phyloP scores from a whole-genome alignment of 2,888 invertebrate genomes.

The Lasioglossum calceatum region DNA sequence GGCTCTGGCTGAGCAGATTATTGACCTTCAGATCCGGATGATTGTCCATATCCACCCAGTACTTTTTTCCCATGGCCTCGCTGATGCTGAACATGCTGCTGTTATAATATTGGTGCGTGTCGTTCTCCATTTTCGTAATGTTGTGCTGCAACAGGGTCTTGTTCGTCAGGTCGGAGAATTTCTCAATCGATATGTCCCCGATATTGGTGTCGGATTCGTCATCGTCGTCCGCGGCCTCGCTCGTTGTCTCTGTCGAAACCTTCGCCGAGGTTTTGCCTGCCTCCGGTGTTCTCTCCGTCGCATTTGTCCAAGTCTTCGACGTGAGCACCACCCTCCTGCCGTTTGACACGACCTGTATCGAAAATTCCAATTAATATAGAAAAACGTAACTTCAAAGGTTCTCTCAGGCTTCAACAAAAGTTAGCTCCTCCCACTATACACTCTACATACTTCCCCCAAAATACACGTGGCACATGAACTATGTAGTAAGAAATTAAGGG shows the following conservation, averaged over 20 bases:
- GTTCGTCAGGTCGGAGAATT: conserved; percentile 82
- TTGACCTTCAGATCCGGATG: conserved; percentile 87
- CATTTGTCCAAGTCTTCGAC: conserved; percentile 70
- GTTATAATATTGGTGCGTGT: conserved; percentile 92
- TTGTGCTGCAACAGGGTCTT: conserved; percentile 84
- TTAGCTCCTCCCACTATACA: too few species aligned
- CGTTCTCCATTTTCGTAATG: conserved; percentile 86
- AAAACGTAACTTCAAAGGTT: too few species aligned
- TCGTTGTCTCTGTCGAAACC: conserved; percentile 25
- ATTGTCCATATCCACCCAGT: conserved; percentile 90
- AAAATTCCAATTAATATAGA: neutral
- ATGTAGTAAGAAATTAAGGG: too few species aligned
- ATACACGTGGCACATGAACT: too few species aligned
- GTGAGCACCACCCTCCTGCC: conserved; percentile 75
- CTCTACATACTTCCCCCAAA: too few species aligned
- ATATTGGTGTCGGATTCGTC: conserved; percentile 67
- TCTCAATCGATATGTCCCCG: conserved; percentile 80
- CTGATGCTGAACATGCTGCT: conserved; percentile 90
- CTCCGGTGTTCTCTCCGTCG: conserved; percentile 56
- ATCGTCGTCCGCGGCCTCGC: conserved; percentile 24
- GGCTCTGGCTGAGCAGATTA: conserved; percentile 91
- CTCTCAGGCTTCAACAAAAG: too few species aligned
- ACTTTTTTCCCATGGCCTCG: conserved; percentile 86
- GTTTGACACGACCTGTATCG: conserved; percentile 23
- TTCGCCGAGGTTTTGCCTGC: conserved; percentile 28